Evolutionary conservation across 2,797 vertebrate species (phyloP).

Genomic region (Melanotaenia boesemani): DNA sequence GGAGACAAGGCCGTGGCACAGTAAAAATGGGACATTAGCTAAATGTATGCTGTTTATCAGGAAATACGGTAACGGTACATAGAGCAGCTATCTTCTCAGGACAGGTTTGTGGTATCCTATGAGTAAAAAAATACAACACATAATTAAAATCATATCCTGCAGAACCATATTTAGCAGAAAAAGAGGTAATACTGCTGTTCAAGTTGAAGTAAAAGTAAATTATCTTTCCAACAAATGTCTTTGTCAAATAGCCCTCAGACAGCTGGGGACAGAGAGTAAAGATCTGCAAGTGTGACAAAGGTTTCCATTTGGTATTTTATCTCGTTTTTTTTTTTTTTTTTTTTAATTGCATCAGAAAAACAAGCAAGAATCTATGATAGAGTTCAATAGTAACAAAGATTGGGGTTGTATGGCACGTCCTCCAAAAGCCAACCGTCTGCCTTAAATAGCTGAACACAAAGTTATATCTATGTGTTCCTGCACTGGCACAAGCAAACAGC

Average conservation of each 20-base stretch:
- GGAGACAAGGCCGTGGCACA: slow-evolving; percentile 44
- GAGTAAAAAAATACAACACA: slow-evolving; percentile 20
- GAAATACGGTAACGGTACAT: slow-evolving; percentile 17
- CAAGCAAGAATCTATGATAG: neutral
- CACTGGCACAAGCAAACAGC: too few relatives aligned
- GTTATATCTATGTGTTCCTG: too few relatives aligned
- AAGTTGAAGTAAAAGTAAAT: slow-evolving; percentile 17
- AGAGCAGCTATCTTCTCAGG: slow-evolving; percentile 23
- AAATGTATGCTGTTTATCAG: slow-evolving; percentile 49
- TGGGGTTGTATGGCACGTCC: too few relatives aligned
- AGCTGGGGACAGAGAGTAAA: too few relatives aligned
- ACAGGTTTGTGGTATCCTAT: slow-evolving; percentile 30
- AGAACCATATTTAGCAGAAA: slow-evolving; percentile 34
- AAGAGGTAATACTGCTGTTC: slow-evolving; percentile 17
- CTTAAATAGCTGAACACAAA: too few relatives aligned
- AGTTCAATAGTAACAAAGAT: too few relatives aligned
- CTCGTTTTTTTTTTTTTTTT: neutral
- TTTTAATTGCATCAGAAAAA: neutral
- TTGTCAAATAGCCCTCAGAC: too few relatives aligned
- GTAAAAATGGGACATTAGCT: slow-evolving; percentile 23
- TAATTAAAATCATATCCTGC: slow-evolving; percentile 57
- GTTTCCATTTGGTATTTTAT: neutral
- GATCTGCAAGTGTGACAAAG: neutral
- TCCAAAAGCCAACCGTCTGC: too few relatives aligned
- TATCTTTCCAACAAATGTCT: slow-evolving; percentile 8